phyloP scores from a whole-genome alignment of 2,888 invertebrate species.

The Shargacucullia verbasci region DNA sequence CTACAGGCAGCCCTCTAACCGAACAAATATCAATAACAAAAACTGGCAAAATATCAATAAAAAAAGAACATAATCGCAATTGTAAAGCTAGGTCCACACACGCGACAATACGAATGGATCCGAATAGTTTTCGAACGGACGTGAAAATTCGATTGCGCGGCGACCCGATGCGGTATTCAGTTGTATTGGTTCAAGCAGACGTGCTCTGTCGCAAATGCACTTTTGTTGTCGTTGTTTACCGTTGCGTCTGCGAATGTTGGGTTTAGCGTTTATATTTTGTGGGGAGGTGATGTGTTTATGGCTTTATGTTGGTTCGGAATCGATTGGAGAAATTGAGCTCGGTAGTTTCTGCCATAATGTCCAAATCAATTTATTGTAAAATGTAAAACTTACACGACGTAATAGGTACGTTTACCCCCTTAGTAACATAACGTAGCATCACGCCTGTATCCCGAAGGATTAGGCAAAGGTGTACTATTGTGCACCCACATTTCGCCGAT shows the following conservation, averaged over 20 bases:
- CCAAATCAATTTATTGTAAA: too few species aligned
- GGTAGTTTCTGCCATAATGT: background rate
- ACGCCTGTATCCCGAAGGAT: too few species aligned
- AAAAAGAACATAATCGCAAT: slow-evolving; percentile 23
- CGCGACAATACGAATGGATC: slow-evolving; percentile 43
- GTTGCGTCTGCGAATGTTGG: slow-evolving; percentile 57
- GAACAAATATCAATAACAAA: slow-evolving; percentile 12
- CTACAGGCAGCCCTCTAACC: too few species aligned
- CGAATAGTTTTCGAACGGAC: slow-evolving; percentile 61
- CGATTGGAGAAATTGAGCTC: slow-evolving; percentile 25
- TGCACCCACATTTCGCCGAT: too few species aligned
- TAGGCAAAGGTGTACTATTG: too few species aligned
- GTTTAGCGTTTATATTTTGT: slow-evolving; percentile 52
- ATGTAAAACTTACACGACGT: too few species aligned
- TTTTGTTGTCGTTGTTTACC: slow-evolving; percentile 66
- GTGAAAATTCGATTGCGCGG: slow-evolving; percentile 69
- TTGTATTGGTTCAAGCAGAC: slow-evolving; percentile 59
- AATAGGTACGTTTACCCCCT: too few species aligned
- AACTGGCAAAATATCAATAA: slow-evolving; percentile 10
- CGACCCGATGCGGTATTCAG: slow-evolving; percentile 53
- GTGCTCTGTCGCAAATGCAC: slow-evolving; percentile 65
- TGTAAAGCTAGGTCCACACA: slow-evolving; percentile 41
- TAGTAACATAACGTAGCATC: too few species aligned
- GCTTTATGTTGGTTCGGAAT: slow-evolving; percentile 33
- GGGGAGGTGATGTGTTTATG: slow-evolving; percentile 53